A percentile compares a stretch with the other conserved stretches of the same genome.
Conservation (phyloP, 1,140 invertebrate genomes). For the Drosophila sechellia region DNA sequence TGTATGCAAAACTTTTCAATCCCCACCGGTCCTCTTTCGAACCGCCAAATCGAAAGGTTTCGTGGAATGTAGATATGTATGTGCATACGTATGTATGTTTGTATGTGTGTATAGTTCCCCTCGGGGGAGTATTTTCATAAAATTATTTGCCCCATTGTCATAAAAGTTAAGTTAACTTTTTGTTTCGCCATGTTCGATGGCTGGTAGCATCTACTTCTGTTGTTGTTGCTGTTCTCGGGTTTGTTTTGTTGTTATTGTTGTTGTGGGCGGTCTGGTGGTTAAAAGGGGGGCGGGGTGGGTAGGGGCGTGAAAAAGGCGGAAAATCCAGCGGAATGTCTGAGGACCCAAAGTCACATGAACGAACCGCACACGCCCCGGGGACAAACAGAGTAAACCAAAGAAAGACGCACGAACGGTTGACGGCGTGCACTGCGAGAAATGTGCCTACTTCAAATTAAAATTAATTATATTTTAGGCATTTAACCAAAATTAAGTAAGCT, state of each 20-base stretch:
- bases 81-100: neutral
- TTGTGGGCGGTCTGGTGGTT: slow-evolving; percentile 20
- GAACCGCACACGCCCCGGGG: slow-evolving; percentile 51
- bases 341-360: slow-evolving; percentile 64
- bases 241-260: slow-evolving; percentile 32
- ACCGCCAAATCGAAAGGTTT: neutral
- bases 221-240: slow-evolving; percentile 27
- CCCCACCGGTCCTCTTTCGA: neutral
- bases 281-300: neutral
- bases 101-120: slow-evolving; percentile 2
- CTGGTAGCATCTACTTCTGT: slow-evolving; percentile 20
- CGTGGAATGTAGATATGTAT: slow-evolving; percentile 7
- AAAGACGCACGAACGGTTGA: slow-evolving; percentile 11
- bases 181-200: slow-evolving; percentile 51
- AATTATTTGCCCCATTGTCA: slow-evolving; percentile 74
- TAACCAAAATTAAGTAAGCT: too few species aligned
- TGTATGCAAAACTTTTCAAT: slow-evolving; percentile 23
- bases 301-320: neutral
- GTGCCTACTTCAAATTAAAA: neutral
- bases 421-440: slow-evolving; percentile 6
- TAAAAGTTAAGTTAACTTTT: slow-evolving; percentile 69
- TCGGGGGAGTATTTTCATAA: slow-evolving; percentile 66
- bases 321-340: slow-evolving; percentile 51
- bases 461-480: too few species aligned
- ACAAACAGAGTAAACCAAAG: slow-evolving; percentile 13